Conservation (phyloP, 2,888 invertebrate genomes). For the Morpho achilles region DNA sequence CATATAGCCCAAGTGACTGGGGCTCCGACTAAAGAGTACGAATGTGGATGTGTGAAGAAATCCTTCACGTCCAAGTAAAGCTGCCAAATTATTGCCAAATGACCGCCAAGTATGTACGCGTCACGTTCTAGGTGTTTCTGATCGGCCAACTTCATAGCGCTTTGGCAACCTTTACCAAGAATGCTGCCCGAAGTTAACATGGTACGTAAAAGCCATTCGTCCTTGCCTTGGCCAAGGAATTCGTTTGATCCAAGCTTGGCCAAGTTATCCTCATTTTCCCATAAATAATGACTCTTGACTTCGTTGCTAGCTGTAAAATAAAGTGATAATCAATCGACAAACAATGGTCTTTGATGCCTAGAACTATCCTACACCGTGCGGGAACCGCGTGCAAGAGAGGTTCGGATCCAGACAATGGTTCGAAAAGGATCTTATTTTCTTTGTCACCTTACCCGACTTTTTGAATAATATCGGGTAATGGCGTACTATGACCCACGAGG, state of each 20-base stretch:
- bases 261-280: constrained; percentile 64
- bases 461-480: no score
- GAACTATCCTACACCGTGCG: no score
- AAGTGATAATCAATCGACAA: not conserved
- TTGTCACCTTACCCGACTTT: no score
- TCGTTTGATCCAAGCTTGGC: constrained; percentile 58
- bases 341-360: no score
- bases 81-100: constrained; percentile 67
- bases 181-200: constrained; percentile 65
- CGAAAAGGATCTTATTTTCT: no score
- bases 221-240: constrained; percentile 59
- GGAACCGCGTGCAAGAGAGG: no score
- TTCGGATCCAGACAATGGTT: no score
- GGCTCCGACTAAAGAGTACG: constrained; percentile 61
- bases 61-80: constrained; percentile 65
- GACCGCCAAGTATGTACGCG: constrained; percentile 63
- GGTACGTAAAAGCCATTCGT: constrained; percentile 62
- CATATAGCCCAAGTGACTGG: constrained; percentile 60
- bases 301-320: constrained; percentile 40
- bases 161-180: constrained; percentile 67
- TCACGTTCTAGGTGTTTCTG: constrained; percentile 48
- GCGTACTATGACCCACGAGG: no score
- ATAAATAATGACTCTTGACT: constrained; percentile 42
- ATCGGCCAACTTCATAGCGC: constrained; percentile 60
- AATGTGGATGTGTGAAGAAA: constrained; percentile 63